These are phyloP conservation scores for Sus cebifrons DNA, from an alignment of 2,797 vertebrate species.

Conservation along the genomic window DNA sequence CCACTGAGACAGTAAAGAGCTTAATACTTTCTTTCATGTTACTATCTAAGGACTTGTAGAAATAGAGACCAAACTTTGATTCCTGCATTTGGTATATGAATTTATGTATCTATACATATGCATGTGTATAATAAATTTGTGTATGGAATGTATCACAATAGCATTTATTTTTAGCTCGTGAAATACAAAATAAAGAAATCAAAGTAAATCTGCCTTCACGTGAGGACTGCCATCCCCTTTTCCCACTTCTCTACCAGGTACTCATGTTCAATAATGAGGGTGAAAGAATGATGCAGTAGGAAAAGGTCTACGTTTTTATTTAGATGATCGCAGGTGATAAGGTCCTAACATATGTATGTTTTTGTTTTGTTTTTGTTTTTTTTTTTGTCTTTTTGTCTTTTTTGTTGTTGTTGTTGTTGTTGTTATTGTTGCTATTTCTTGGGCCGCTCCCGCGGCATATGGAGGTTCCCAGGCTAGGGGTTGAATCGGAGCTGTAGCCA, in stretches of 20 bases:
- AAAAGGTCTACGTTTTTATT: not conserved
- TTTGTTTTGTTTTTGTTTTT: not conserved
- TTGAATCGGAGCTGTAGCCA: no score
- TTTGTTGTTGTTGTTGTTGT: no score
- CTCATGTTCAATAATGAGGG: not conserved
- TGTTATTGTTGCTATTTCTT: no score
- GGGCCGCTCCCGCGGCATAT: no score
- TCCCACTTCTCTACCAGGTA: not conserved
- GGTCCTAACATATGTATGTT: not conserved
- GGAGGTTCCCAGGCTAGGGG: no score
- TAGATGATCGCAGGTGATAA: slow-evolving; percentile 8
- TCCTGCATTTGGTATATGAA: slow-evolving; percentile 13
- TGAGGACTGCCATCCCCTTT: not conserved
- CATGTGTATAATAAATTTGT: not conserved
- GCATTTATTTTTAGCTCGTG: slow-evolving; percentile 39
- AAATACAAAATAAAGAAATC: not conserved
- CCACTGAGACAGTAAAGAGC: slow-evolving; percentile 60
- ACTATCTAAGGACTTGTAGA: slow-evolving; percentile 51
- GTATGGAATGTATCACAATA: not conserved
- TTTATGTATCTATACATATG: slow-evolving; percentile 7
- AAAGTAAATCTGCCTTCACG: not conserved
- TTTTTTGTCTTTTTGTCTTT: no score
- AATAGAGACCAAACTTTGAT: slow-evolving; percentile 30
- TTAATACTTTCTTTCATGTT: slow-evolving; percentile 67
- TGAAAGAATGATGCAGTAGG: not conserved